Evolutionary conservation across 2,888 invertebrate genomes (phyloP).

Genomic region (Thecophora atra): DNA sequence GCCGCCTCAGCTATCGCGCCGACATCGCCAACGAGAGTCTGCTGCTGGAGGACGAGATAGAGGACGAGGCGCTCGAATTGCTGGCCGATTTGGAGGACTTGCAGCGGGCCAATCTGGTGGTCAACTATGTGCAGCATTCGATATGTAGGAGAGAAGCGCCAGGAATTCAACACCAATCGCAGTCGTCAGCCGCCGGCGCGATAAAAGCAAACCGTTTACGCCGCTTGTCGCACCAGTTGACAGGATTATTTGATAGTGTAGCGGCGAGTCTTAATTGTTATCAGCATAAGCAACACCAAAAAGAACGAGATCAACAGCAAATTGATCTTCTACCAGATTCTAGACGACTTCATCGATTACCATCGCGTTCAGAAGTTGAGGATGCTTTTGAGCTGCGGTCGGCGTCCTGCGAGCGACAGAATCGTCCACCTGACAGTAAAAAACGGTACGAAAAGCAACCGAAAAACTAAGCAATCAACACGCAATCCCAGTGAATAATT

Average conservation of each 20-base stretch:
- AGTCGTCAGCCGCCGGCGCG: slow-evolving; percentile 40
- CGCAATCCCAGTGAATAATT: slow-evolving; percentile 32
- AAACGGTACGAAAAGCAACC: neutral
- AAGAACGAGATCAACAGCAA: slow-evolving; percentile 37
- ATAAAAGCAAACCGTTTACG: slow-evolving; percentile 42
- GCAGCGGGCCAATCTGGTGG: slow-evolving; percentile 47
- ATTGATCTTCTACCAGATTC: neutral
- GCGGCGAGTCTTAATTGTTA: slow-evolving; percentile 57
- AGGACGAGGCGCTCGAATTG: slow-evolving; percentile 30
- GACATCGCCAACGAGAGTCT: slow-evolving; percentile 21
- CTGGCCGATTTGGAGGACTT: slow-evolving; percentile 53
- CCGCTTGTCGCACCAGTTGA: slow-evolving; percentile 49
- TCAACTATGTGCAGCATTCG: slow-evolving; percentile 42
- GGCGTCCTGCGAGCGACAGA: neutral
- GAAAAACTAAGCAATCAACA: slow-evolving; percentile 14
- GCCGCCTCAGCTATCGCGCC: slow-evolving; percentile 31
- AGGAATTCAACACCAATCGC: neutral
- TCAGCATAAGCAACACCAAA: slow-evolving; percentile 43
- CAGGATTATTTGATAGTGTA: slow-evolving; percentile 49
- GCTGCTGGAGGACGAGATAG: slow-evolving; percentile 20
- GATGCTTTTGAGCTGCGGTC: neutral
- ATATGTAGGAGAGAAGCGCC: slow-evolving; percentile 10
- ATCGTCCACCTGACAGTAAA: neutral
- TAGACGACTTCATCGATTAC: neutral
- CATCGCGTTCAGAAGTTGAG: neutral